Evolutionary conservation across 2,888 invertebrate species (phyloP), one percentile per base, ranked within the genome.

Genomic region (Scelioninae gen. 2): DNA sequence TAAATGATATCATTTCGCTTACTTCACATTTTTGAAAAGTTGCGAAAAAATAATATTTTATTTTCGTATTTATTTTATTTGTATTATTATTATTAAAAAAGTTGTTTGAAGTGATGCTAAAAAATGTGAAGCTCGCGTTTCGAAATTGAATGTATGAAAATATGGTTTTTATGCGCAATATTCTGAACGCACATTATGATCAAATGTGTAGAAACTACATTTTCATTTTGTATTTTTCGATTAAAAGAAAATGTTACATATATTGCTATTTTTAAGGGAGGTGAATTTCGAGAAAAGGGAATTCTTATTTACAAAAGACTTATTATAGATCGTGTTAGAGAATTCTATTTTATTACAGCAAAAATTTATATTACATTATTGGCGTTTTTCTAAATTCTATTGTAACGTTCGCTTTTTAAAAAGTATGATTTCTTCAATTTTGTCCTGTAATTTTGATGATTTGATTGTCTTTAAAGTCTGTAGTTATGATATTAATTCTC

Each of bases 281-380:
- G 35, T 31, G 37, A 64, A 58, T 53, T 75, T 72, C 22, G 68
- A 53, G 22, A 22, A 35, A 64, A 48, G 50, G 53, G 35, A 63
- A 58, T 58, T 73, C 70, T 73, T 53, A 72, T 70, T 75, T 70
- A 73, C 67, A 25, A 61, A 75, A 73, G 67, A 70, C 67, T 73
- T 65, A 73, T 81, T 80, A 74, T 75, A 75, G 55, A 76, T 65
- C 69, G 73, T 78, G 78, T 78, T 78, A 78, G 77, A 81, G 76
- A 79, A 79, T 80, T 83, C 78, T 82, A 81, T 81, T 83, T 82
- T 82, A 81, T 81, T 80, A 81, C 78, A 78, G 72, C 50, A 45
- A 55, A 65, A 72, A 53, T 78, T 79, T 80, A 81, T 82, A 78
- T 77, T 75, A 28, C 70, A 74, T 74, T 73, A 80, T 81, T 72